Percentiles rank a stretch among this genome's conserved stretches.
Conservation (phyloP, 2,888 invertebrate species). For the Palloptera scutellata region DNA sequence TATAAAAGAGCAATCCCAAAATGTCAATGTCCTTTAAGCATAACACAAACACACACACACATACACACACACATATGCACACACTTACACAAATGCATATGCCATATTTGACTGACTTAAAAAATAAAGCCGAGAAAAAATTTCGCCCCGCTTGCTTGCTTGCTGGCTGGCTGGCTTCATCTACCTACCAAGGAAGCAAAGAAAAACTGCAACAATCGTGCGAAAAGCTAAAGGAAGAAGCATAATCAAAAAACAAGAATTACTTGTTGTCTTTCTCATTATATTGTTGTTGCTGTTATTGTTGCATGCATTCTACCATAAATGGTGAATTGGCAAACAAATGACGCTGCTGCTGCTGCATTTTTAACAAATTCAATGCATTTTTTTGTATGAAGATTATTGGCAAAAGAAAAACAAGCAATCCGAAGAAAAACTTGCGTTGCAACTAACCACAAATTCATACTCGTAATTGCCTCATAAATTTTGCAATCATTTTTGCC, state of each 20-base stretch:
- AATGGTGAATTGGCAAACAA: slow-evolving; percentile 9
- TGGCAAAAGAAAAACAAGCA: slow-evolving; percentile 4
- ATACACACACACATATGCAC: slow-evolving; percentile 8
- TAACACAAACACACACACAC: slow-evolving; percentile 9
- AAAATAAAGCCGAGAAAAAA: no score
- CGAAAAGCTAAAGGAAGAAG: not conserved
- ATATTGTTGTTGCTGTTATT: not conserved
- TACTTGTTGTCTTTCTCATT: slow-evolving; percentile 10
- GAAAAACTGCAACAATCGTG: not conserved
- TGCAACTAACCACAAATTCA: slow-evolving; percentile 9
- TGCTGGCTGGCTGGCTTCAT: no score
- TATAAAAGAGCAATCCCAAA: not conserved
- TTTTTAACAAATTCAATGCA: not conserved
- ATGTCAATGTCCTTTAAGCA: slow-evolving; percentile 41
- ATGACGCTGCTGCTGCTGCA: no score
- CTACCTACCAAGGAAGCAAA: not conserved
- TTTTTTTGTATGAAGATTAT: slow-evolving; percentile 4
- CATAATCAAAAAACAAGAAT: slow-evolving; percentile 24
- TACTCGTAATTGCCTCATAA: not conserved
- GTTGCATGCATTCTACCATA: slow-evolving; percentile 23
- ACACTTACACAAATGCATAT: no score
- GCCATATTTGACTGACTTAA: no score
- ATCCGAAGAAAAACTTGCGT: slow-evolving; percentile 15
- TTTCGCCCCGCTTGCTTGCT: no score
- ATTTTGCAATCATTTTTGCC: slow-evolving; percentile 24